Percentiles rank a stretch among this genome's conserved stretches.
Conservation (phyloP, 2,113 vertebrate genomes). For the Nycticebus coucang region DNA sequence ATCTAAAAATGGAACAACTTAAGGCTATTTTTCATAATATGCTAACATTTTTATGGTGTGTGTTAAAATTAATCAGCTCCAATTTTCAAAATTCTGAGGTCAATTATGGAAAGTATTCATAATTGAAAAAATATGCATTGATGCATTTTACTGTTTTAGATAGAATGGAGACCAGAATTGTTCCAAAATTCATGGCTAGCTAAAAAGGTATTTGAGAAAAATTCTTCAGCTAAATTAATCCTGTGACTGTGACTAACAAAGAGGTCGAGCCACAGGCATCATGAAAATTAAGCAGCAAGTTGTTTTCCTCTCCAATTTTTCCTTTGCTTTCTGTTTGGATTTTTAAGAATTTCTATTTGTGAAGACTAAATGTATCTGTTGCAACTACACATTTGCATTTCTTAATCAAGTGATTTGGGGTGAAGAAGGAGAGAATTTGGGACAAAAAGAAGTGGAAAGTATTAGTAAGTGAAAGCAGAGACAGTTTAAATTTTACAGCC, state of each 20-base stretch:
- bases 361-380: not conserved
- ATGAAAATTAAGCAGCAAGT: not conserved
- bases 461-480: not conserved
- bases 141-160: constrained; percentile 7
- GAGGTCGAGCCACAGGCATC: not conserved
- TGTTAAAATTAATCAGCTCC: constrained; percentile 64
- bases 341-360: constrained; percentile 10
- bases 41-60: constrained; percentile 52
- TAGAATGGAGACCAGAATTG: not conserved
- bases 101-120: constrained; percentile 42
- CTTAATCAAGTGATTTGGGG: not conserved
- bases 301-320: not conserved
- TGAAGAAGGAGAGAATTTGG: not conserved
- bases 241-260: constrained; percentile 3
- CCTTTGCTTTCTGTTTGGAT: not conserved
- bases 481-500: constrained; percentile 59
- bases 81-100: constrained; percentile 58
- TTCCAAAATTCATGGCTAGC: constrained; percentile 12
- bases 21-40: constrained; percentile 51
- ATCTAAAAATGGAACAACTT: constrained; percentile 59
- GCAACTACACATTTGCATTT: constrained; percentile 5
- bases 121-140: constrained; percentile 55
- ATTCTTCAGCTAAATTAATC: constrained; percentile 35
- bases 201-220: constrained; percentile 54
- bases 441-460: not conserved